Base-by-base conservation (phyloP, 2,113 vertebrate species). In the Pao palembangensis region DNA sequence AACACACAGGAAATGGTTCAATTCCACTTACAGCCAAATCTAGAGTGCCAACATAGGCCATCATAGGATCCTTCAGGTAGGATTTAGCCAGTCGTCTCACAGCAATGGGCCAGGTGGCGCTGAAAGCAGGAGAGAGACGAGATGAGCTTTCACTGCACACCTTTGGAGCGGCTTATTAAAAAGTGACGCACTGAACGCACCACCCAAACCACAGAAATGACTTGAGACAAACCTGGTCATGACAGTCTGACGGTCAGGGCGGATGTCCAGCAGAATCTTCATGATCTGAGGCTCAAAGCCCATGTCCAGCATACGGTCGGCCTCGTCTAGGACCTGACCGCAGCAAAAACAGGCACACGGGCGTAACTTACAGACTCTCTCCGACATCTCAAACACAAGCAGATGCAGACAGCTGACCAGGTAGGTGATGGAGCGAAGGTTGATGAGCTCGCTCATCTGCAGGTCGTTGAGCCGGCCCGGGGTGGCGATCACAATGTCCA, bases 261-360 rank as follows among this genome's bases (percentile, higher is more conserved):
- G 91, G 54, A 99, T 90, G 51, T 99, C 96, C 80, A 99, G 82
- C n/a, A 99, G 87, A 72, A 99, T 98, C 88, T 99, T 98, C 92
- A 93, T 92, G 68, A 99, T 98, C 81, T 99, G 97, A 41, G 96
- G 97, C 84, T 99, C 96, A 82, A 99, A 99, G 46, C 96, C 97
- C 96, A 99, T 98, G 67, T 98, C 97, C 44, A 99, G 55, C 97
- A 99, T 99, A 19, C 93, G 92, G 71, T 99, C 96, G 18, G 97
- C 97, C 81, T 99, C 97, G 73, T 99, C 96, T 73, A 99, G 89
- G 54, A 99, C 96, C 97, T 99, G 69, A 43, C 5, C 6, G 6
- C 17, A 18, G 46, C 8, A 17, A 18, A 15, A 48, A 48, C 18
- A 20, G n/a, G 16, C 17, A 2, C n/a, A 49, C 17, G 11, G n/a